Evolutionary conservation across 64 coral and sea anemone genomes (phyloP).

Genomic region (Acropora yongei): DNA sequence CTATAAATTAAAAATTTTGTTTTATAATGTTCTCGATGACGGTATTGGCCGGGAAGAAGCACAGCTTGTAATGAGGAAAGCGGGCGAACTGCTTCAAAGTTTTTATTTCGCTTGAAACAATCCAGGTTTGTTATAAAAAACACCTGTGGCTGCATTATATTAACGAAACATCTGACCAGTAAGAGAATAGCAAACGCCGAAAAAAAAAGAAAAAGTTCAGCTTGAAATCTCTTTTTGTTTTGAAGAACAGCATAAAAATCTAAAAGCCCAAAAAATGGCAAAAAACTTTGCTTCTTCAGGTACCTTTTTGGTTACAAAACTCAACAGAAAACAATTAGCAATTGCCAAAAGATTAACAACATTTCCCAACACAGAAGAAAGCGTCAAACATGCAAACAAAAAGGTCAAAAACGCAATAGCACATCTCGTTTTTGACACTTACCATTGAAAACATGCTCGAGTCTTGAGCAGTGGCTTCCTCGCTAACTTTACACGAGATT

Average conservation of each 20-base stretch:
- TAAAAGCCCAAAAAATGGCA: not conserved
- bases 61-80: not conserved
- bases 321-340: not conserved
- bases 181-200: not conserved
- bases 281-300: slow-evolving; percentile 3
- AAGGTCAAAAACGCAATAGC: not conserved
- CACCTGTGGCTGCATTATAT: not conserved
- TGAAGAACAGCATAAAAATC: not conserved
- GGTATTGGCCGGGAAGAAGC: not conserved
- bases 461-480: too few species aligned
- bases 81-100: too few species aligned
- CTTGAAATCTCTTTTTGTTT: too few species aligned
- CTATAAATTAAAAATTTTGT: slow-evolving; percentile 1
- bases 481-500: not conserved
- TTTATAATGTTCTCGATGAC: slow-evolving; percentile 23
- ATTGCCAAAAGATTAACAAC: not conserved
- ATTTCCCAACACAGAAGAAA: not conserved
- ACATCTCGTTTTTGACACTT: not conserved
- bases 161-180: not conserved
- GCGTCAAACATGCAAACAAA: not conserved
- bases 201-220: not conserved
- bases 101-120: not conserved
- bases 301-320: not conserved
- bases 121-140: not conserved
- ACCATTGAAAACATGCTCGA: too few species aligned